These are phyloP conservation scores for Triops cancriformis DNA, from an alignment of 1,140 invertebrate species.

Conservation along the genomic window DNA sequence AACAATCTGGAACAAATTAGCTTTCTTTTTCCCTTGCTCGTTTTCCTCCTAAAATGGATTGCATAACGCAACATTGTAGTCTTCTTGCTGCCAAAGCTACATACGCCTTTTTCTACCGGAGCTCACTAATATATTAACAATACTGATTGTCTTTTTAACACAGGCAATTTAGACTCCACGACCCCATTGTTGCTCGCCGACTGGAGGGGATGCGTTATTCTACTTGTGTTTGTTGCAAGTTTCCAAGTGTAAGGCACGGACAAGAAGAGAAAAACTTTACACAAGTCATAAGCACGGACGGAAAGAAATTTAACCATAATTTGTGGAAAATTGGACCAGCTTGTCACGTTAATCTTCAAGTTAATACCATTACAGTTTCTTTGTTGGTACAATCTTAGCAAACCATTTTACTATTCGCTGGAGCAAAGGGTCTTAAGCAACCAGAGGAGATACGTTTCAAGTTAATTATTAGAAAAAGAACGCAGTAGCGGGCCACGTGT, in stretches of 20 bases:
- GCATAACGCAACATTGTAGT: neutral
- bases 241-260: neutral
- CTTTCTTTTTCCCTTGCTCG: neutral
- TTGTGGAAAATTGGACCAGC: neutral
- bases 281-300: neutral
- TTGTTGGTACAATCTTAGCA: neutral
- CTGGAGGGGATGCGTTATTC: neutral
- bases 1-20: neutral
- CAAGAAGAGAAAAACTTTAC: neutral
- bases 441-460: neutral
- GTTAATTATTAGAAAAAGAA: conserved; percentile 1
- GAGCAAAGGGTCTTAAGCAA: neutral
- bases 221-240: neutral
- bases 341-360: neutral
- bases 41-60: neutral
- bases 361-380: neutral
- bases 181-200: neutral
- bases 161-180: neutral
- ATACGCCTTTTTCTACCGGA: neutral
- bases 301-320: neutral
- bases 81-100: neutral
- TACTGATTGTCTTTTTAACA: neutral
- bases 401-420: neutral
- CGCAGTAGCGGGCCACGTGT: neutral
- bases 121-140: neutral